Base-by-base conservation (phyloP, 2,797 vertebrate genomes). In the Paramormyrops hopkinsi region DNA sequence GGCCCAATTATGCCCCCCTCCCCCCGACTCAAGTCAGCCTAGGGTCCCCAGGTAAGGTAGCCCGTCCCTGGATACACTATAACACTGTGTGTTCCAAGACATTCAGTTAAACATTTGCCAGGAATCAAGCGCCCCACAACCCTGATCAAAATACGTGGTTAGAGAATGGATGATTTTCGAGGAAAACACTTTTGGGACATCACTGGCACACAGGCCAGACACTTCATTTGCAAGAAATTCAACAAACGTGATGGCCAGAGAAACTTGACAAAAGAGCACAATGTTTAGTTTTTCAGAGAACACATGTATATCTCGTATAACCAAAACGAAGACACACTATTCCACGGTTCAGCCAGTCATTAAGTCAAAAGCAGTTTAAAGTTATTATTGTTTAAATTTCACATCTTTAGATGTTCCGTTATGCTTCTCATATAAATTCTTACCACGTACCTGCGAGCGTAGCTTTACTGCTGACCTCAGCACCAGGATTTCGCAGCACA, bases 401-500 rank as follows among this genome's bases (percentile, higher is more conserved):
- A 82, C 19, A 46, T 14, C 5, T 12, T 22, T 22, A 9, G 12
- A 48, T 83, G 37, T 22, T 41, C 19, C 5, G 19, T n/a, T 29
- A 76, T 83, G 44, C 3, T n/a, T 83, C 17, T 44, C 79, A 48
- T 17, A 82, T 2, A 46, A 51, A 53, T 33, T 25, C 22, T 53
- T 22, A 83, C n/a, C 25, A 37, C 85, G 33, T 41, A 95, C 95
- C 95, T 92, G 93, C 88, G 82, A 92, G 22, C 0, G 88, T 54
- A 86, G 62, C 90, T 92, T 91, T 94, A 51, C 91, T 91, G 7
- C 88, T 8, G 53, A 48, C 25, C 0, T 93, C 94, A 29, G 44
- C 4, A 56, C 90, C 90, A 46, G 93, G 93, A 88, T 93, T 95
- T 65, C 94, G 91, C 85, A 90, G 92, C 89, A 95, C 91, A 56